These are phyloP conservation scores for Nephrotoma guestfalica DNA, from an alignment of 2,888 invertebrate genomes.

Conservation along the genomic window DNA sequence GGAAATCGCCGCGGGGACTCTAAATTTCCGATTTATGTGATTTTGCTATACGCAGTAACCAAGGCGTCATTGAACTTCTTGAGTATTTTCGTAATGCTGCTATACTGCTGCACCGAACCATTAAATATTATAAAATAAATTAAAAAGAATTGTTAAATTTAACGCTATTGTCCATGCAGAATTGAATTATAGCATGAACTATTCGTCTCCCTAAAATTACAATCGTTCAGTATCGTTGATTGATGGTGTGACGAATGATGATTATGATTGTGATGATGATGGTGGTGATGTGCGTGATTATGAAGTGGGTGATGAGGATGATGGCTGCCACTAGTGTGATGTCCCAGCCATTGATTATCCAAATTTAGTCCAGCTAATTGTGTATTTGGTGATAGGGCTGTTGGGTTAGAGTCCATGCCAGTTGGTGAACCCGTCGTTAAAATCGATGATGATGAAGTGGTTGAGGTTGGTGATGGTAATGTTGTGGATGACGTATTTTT, in stretches of 20 bases:
- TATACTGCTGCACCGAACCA: not conserved
- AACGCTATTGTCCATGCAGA: not conserved
- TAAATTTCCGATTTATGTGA: not conserved
- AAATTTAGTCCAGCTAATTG: not conserved
- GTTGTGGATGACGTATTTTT: not conserved
- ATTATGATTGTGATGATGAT: slow-evolving; percentile 1
- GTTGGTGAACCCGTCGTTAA: not conserved
- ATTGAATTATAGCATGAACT: not conserved
- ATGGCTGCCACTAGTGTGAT: not conserved
- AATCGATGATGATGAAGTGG: not conserved
- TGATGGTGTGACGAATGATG: not conserved
- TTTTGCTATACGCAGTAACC: not conserved
- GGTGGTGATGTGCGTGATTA: not conserved
- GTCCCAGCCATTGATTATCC: not conserved
- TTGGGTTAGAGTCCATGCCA: not conserved
- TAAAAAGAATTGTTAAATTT: not conserved
- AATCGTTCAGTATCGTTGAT: not conserved
- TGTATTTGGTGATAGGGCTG: not conserved
- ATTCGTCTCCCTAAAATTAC: slow-evolving; percentile 1
- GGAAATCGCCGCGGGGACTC: not conserved
- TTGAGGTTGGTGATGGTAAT: not conserved
- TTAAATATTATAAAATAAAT: not conserved
- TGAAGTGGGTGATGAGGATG: not conserved
- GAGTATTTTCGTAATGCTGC: not conserved
- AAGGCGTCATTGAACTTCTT: not conserved